Evolutionary conservation across 2,888 invertebrate genomes (phyloP).

Genomic region (Heteromurus nitidus): DNA sequence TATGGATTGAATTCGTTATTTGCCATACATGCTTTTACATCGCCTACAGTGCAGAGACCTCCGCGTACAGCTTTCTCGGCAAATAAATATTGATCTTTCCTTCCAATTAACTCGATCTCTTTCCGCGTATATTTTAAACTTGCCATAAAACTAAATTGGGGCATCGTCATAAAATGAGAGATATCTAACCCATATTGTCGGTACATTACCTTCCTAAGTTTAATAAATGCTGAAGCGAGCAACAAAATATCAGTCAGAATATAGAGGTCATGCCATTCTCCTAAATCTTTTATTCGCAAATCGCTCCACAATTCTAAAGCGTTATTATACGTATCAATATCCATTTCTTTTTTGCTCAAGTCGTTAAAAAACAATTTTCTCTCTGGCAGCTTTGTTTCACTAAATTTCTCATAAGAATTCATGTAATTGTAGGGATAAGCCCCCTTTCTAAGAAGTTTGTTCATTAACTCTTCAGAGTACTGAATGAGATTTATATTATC

Average conservation of each 20-base stretch:
- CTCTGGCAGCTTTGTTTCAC: constrained; percentile 47
- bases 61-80: constrained; percentile 40
- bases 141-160: constrained; percentile 48
- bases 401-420: constrained; percentile 46
- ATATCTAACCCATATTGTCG: constrained; percentile 33
- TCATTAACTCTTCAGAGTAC: background rate
- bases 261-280: constrained; percentile 66
- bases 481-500: background rate
- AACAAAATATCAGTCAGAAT: constrained; percentile 25
- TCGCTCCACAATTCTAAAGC: constrained; percentile 55
- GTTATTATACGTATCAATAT: constrained; percentile 36
- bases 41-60: constrained; percentile 33
- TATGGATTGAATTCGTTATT: constrained; percentile 45
- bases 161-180: constrained; percentile 51
- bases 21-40: background rate
- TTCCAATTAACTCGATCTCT: constrained; percentile 36
- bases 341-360: constrained; percentile 34
- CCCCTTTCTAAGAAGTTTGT: background rate
- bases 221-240: constrained; percentile 33
- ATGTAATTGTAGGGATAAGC: constrained; percentile 67
- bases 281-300: constrained; percentile 52
- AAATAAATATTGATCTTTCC: constrained; percentile 42
- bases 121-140: constrained; percentile 44
- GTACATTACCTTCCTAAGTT: constrained; percentile 28
- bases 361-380: constrained; percentile 50